Evolutionary conservation across 2,888 invertebrate species (phyloP), one percentile per base, ranked within the genome.

Genomic region (Hyposoter dolosus): DNA sequence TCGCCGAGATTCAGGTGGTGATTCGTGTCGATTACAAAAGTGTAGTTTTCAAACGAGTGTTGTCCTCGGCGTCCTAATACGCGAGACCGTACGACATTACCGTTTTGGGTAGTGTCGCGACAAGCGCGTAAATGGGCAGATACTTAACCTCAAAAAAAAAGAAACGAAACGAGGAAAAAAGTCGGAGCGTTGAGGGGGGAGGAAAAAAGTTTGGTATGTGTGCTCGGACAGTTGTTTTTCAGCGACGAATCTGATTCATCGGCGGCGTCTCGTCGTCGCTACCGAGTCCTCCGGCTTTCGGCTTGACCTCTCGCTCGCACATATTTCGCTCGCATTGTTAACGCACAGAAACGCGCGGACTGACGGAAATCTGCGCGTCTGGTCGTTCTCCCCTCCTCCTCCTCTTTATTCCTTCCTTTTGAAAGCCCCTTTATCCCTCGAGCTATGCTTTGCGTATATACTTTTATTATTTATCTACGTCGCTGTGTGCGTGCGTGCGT

Each of bases 231-330:
- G 71, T 85, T 83, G 79, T 85, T 85, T 83, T 85, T 85, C 83
- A 60, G 50, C 80, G 80, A 72, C 76, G 76, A 85, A 85, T 72
- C 83, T 85, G 85, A 85, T 83, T 85, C 85, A 83, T 83, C 85
- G 82, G 56, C 83, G 71, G 53, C 56, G 83, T 78, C 85, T 68
- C 75, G 75, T 83, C 66, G 65, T 40, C 53, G 85, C 71, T 82
- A 53, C 56, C 28, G 28, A 45, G 78, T 53, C 50, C 74, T 66
- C 72, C 23, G 45, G 45, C 40, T 71, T 23, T 72, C 66, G 78
- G 82, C 78, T 77, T 82, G 84, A 85, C 81, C 84, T 71, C 71
- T 71, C 60, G 40, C 71, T 56, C 28, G 19, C 69, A 53, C 56
- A 66, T 69, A 45, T 79, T 60, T 60, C 68, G 43, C 43, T 53